These are phyloP conservation scores for Protomyctophum bolini DNA, from an alignment of 2,113 vertebrate species.

Conservation along the genomic window DNA sequence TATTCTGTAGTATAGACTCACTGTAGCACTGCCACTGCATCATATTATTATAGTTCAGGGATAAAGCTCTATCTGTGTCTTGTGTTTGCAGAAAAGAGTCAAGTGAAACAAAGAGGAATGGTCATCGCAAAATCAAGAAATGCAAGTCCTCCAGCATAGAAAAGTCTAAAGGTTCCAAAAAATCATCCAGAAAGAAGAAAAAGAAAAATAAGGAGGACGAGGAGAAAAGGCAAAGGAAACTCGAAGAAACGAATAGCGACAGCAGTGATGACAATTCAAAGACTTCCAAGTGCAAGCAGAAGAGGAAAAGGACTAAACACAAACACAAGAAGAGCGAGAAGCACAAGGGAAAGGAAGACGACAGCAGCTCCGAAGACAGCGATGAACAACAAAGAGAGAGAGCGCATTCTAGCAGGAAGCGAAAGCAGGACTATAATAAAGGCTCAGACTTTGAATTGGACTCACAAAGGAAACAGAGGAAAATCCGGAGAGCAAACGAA, in stretches of 20 bases:
- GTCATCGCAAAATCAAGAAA: slow-evolving; percentile 79
- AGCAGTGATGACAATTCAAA: slow-evolving; percentile 58
- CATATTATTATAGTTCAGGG: too few relatives aligned
- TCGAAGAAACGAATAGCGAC: slow-evolving; percentile 65
- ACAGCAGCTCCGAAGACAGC: slow-evolving; percentile 62
- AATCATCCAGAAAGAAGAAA: slow-evolving; percentile 90
- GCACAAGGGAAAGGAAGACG: slow-evolving; percentile 59
- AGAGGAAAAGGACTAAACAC: slow-evolving; percentile 72
- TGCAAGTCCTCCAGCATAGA: slow-evolving; percentile 75
- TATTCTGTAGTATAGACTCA: too few relatives aligned
- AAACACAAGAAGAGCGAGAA: slow-evolving; percentile 76
- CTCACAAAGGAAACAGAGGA: slow-evolving; percentile 72
- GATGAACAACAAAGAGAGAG: slow-evolving; percentile 36
- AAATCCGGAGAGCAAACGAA: slow-evolving; percentile 88
- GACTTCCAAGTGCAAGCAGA: slow-evolving; percentile 55
- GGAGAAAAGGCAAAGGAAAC: slow-evolving; percentile 55
- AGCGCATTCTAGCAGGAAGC: slow-evolving; percentile 54
- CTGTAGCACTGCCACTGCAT: too few relatives aligned
- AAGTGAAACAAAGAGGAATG: slow-evolving; percentile 56
- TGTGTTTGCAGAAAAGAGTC: slow-evolving; percentile 54
- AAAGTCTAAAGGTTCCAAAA: slow-evolving; percentile 85
- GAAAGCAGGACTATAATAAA: slow-evolving; percentile 63
- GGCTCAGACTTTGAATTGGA: slow-evolving; percentile 61
- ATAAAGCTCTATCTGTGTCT: not conserved
- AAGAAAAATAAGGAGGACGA: slow-evolving; percentile 86